phyloP scores from a whole-genome alignment of 2,888 invertebrate species.

The Megaustenia siamemsis region DNA sequence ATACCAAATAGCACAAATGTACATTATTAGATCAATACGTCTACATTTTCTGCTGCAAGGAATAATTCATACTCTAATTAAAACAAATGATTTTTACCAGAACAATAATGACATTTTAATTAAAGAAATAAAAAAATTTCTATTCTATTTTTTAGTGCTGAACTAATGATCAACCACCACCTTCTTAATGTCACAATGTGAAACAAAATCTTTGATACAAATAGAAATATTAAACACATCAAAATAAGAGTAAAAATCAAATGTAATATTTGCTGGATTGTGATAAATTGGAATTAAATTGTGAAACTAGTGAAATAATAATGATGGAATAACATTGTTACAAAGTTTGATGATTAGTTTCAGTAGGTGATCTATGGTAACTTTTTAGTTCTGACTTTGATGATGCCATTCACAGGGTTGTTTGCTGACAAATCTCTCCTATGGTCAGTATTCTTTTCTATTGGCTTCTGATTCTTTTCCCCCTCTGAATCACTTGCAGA shows the following conservation, averaged over 20 bases:
- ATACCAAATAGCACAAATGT: too few relatives aligned
- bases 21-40: too few relatives aligned
- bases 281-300: background rate
- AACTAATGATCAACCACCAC: too few relatives aligned
- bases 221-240: background rate
- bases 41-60: too few relatives aligned
- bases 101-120: too few relatives aligned
- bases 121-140: too few relatives aligned
- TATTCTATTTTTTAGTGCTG: too few relatives aligned
- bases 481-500: conserved; percentile 47
- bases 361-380: conserved; percentile 22
- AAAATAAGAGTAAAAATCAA: background rate
- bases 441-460: background rate
- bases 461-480: background rate
- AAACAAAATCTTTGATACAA: background rate
- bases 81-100: too few relatives aligned
- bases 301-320: background rate
- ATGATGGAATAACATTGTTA: background rate
- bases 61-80: too few relatives aligned
- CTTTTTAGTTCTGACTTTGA: conserved; percentile 17
- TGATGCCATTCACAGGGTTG: conserved; percentile 23
- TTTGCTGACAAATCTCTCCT: background rate
- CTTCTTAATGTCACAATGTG: background rate
- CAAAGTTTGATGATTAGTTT: too few relatives aligned
- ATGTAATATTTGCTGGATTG: background rate